These are phyloP conservation scores for Lepus townsendii DNA, from an alignment of 2,797 vertebrate species.

Conservation along the genomic window DNA sequence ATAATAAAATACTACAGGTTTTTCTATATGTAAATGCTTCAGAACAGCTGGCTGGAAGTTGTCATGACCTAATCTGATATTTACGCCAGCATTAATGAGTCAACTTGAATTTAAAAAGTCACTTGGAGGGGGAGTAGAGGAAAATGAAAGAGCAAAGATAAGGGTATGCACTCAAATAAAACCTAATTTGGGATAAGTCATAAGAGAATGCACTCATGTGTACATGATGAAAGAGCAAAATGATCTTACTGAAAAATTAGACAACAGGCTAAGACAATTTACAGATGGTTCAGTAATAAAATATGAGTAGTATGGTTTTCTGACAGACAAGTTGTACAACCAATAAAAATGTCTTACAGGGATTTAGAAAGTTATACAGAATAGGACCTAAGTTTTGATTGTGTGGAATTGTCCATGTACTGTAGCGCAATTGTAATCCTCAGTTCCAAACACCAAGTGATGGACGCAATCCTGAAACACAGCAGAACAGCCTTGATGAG, in stretches of 20 bases:
- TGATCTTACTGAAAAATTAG: neutral
- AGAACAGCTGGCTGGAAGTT: neutral
- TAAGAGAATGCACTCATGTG: neutral
- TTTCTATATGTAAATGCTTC: neutral
- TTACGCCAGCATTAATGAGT: neutral
- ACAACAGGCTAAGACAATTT: neutral
- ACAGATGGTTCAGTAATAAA: neutral
- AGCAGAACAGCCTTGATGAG: neutral
- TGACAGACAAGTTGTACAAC: neutral
- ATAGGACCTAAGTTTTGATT: neutral
- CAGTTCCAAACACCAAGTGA: neutral
- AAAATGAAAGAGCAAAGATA: neutral
- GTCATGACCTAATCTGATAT: neutral
- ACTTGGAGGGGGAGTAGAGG: neutral
- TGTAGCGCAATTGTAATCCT: neutral
- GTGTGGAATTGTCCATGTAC: neutral
- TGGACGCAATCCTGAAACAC: neutral
- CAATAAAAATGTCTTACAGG: neutral
- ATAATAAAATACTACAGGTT: neutral
- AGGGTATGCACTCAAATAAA: neutral
- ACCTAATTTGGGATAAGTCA: neutral
- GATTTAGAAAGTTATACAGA: neutral
- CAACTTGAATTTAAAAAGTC: neutral
- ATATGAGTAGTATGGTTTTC: neutral
- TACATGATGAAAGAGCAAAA: neutral